A percentile compares a stretch with the other conserved stretches of the same genome.
These are phyloP conservation scores for Coregonus suidteri DNA, from an alignment of 2,797 vertebrate species.

Conservation along the genomic window DNA sequence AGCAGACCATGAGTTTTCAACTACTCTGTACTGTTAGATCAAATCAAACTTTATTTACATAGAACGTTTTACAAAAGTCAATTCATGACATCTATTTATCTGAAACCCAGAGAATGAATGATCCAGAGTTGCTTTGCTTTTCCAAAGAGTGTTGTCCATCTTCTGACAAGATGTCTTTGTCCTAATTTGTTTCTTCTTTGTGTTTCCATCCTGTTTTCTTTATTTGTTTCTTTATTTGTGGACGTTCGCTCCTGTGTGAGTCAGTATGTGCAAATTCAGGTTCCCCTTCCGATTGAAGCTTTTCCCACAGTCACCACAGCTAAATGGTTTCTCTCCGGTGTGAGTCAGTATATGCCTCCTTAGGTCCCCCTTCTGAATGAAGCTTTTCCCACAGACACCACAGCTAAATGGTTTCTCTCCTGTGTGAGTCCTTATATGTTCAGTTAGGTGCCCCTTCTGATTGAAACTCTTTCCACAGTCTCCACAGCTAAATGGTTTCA, in stretches of 20 bases:
- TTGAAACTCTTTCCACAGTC: background rate
- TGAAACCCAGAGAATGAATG: no score
- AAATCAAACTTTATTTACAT: no score
- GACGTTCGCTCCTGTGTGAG: background rate
- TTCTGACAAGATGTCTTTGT: no score
- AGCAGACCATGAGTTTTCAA: no score
- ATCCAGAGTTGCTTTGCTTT: no score
- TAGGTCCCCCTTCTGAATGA: background rate
- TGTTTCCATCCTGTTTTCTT: no score
- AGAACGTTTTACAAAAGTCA: no score
- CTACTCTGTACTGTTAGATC: no score
- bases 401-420: conserved; percentile 4
- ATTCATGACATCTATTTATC: no score
- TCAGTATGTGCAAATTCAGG: background rate
- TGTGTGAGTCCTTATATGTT: background rate
- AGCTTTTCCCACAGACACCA: background rate
- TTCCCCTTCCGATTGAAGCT: background rate
- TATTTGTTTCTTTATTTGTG: background rate
- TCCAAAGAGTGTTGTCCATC: no score
- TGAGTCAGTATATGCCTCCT: background rate
- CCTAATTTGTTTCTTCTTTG: no score
- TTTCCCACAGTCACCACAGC: background rate
- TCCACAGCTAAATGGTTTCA: background rate
- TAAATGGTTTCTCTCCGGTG: background rate
- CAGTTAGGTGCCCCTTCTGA: background rate